Evolutionary conservation across 2,113 vertebrate genomes (phyloP), one percentile per base, ranked within the genome.

Genomic region (Hippopotamus amphibius): DNA sequence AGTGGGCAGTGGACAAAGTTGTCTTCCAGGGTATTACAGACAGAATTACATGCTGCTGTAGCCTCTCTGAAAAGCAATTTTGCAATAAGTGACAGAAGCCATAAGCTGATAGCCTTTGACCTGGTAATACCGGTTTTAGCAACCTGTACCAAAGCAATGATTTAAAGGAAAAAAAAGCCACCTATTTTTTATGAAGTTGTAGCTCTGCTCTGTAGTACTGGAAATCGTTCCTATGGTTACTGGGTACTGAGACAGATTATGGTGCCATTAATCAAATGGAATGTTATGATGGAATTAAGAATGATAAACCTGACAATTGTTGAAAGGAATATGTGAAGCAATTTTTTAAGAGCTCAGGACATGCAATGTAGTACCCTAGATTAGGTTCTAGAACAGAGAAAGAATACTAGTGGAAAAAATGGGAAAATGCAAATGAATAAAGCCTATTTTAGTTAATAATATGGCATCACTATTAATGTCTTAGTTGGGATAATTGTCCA

Each of bases 11-110:
- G 22, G 71, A 41, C 46, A 66, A n/a, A 68, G 41, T 28, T 4
- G 1, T 21, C 4, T 15, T 21, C 66, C 22, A 26, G 33, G n/a
- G n/a, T 12, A 33, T 41, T 30, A 28, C 46, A n/a, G 72, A 63
- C 41, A 21, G 53, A 24, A 53, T 37, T 71, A 33, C 0, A 15
- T 3, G 46, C 53, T 22, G 30, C 33, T 10, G 1, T 0, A 71
- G 65, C 22, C 71, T 89, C 59, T 65, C 77, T 72, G 79, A 30
- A 92, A 83, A 95, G 87, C 72, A 92, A 57, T 82, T 89, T 63
- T 61, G 79, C 61, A 89, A 0, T 69, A 86, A 93, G 59, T 59
- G 76, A 92, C 71, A 85, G 74, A 92, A 95, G 59, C 77, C n/a
- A 24, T 41, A 90, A 71, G 43, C 15, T 0, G 10, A 84, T 11